Evolutionary conservation across 2,888 invertebrate species (phyloP), one percentile per base, ranked within the genome.

Genomic region (Trichopoda pennipes): DNA sequence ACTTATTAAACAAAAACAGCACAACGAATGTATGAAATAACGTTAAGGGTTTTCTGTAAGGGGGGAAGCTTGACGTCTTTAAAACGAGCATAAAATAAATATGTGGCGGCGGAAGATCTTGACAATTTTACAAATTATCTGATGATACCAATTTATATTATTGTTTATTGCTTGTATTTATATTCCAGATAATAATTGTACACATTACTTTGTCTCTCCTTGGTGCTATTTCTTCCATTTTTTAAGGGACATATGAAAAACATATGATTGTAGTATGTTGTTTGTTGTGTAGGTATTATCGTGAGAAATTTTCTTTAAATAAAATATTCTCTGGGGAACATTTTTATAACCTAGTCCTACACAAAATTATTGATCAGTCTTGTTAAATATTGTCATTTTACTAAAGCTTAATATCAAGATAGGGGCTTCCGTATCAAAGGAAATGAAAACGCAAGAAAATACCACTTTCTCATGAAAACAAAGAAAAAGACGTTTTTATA

Each of bases 101-200:
- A 79, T 82, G 75, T 70, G 78, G 70, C 82, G 82, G 82, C 75
- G 82, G 82, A 82, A 79, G 82, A 82, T 79, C 82, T 82, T 82
- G 82, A 82, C 82, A 82, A 82, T 79, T 81, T 82, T 82, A 82
- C 82, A 82, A 82, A 82, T 82, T 82, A 82, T 82, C 82, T 75
- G 82, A 79, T 82, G 82, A 82, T 82, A 82, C 79, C 82, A 82
- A 82, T 82, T 82, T 82, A 82, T 82, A 82, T 79, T 82, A 82
- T 82, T 78, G 82, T 82, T 81, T 81, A 79, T 82, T 79, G 78
- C 79, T 70, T 80, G 70, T 76, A 72, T 72, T 77, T 77, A 69
- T 77, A 76, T 53, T 35, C 47, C 76, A 61, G 69, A 77, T 77
- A 77, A 61, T 77, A 77, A 77, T 77, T 77, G 69, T 77, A 32